Base-by-base conservation (phyloP, 2,113 vertebrate species). In the Phalacrocorax aristotelis region DNA sequence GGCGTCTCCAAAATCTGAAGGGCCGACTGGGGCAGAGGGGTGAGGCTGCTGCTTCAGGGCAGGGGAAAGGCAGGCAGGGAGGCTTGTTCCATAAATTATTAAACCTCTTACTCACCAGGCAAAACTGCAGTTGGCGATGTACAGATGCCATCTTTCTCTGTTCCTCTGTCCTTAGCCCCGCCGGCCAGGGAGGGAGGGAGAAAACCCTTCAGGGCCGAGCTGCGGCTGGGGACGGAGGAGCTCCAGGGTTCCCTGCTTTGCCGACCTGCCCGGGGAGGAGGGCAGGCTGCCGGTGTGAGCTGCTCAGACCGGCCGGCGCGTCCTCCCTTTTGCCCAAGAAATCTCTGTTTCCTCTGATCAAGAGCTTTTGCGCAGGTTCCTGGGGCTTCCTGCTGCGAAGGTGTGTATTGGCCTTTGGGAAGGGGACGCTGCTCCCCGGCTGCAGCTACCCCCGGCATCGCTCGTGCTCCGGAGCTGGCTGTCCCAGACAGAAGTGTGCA, bases 401-500 rank as follows among this genome's bases (percentile, higher is more conserved):
- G 34, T 23, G 69, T 46, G 10, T 40, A 8, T 51, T 65, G 75
- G 34, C 84, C 64, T 57, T 36, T 58, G 66, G 72, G 42, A 75
- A 61, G 71, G 68, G 89, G 84, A 65, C 1, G 6, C 82, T 77
- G 81, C 89, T 82, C 76, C 68, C 71, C 29, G 5, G 51, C 61
- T 70, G 57, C 85, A 17, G 1, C 74, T 68, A 3, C 23, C 44
- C 77, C 62, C 3, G 8, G 74, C 90, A n/a, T 71, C 20, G 2
- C 81, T 91, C 14, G 5, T 86, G 90, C 93, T 54, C 94, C 34
- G 46, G 51, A 79, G 79, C 92, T 58, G 77, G 44, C 90, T 89
- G 94, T 87, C 92, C 91, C 95, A 64, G 40, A 27, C 87, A 15
- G 30, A 87, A 90, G 87, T 40, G 46, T 93, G 94, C 97, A 89